phyloP scores from a whole-genome alignment of 64 coral and sea anemone species.

The Montipora cactus region DNA sequence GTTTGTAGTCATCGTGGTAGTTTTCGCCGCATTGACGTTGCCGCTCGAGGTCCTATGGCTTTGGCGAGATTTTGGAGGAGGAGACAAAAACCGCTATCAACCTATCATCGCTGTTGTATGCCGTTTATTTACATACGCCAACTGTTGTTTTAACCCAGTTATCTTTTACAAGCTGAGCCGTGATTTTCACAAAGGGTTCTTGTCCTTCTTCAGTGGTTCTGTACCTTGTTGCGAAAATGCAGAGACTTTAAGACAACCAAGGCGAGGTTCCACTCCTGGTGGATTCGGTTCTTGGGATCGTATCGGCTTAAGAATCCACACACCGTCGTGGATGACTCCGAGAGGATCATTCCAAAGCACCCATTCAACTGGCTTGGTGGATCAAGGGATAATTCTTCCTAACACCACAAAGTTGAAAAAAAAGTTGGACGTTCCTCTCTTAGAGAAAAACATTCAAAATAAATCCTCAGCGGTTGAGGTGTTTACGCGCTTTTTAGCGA shows the following conservation, averaged over 20 bases:
- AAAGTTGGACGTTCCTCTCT: not conserved
- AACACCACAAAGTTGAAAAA: not conserved
- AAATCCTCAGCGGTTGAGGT: not conserved
- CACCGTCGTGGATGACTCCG: not conserved
- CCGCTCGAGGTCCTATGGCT: slow-evolving; percentile 88
- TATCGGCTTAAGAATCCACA: not conserved
- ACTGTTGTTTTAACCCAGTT: slow-evolving; percentile 79
- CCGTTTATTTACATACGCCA: slow-evolving; percentile 90
- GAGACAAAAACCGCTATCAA: slow-evolving; percentile 24
- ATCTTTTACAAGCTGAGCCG: slow-evolving; percentile 84
- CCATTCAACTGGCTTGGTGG: not conserved
- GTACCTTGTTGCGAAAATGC: not conserved
- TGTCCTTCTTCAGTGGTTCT: not conserved
- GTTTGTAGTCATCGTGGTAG: slow-evolving; percentile 73
- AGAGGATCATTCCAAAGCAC: slow-evolving; percentile 18
- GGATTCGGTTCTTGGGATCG: not conserved
- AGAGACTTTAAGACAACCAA: not conserved
- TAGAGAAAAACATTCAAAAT: not conserved
- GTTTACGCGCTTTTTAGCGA: not conserved
- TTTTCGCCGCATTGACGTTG: slow-evolving; percentile 79
- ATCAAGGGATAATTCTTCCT: not conserved
- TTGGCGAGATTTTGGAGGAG: slow-evolving; percentile 81
- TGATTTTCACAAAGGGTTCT: slow-evolving; percentile 79
- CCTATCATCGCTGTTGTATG: slow-evolving; percentile 58
- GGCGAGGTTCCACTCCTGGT: not conserved